These are phyloP conservation scores for Oncopeltus fasciatus DNA, from an alignment of 1,140 invertebrate genomes.

Conservation along the genomic window DNA sequence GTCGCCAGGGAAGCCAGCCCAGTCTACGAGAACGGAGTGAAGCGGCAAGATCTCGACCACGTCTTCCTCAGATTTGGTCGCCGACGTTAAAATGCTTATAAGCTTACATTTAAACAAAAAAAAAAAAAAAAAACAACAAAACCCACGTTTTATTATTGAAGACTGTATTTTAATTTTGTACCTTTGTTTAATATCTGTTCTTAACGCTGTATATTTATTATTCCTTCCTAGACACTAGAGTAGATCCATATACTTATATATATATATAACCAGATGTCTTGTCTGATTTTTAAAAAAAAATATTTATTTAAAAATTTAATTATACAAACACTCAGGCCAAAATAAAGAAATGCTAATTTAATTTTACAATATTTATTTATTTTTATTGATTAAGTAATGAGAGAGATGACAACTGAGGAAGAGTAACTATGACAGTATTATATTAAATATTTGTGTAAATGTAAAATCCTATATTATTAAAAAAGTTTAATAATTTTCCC, in stretches of 20 bases:
- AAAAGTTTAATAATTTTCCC: constrained; percentile 20
- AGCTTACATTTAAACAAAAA: too few species aligned
- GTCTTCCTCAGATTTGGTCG: constrained; percentile 65
- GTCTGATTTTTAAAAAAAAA: too few species aligned
- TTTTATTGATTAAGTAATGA: neutral
- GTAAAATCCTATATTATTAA: constrained; percentile 17
- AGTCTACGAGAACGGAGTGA: constrained; percentile 41
- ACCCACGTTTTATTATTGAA: constrained; percentile 3
- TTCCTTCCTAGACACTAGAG: neutral
- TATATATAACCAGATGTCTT: too few species aligned
- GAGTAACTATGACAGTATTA: constrained; percentile 3
- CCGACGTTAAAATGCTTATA: constrained; percentile 39
- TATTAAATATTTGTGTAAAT: constrained; percentile 6
- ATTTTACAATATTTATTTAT: neutral
- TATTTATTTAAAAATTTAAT: too few species aligned
- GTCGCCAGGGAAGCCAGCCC: constrained; percentile 19
- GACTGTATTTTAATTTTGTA: constrained; percentile 15
- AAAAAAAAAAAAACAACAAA: neutral
- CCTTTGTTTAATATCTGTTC: neutral
- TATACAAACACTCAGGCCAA: too few species aligned
- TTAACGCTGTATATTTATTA: neutral
- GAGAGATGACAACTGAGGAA: neutral
- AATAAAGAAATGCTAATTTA: too few species aligned
- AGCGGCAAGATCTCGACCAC: constrained; percentile 66
- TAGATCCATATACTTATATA: neutral